These are phyloP conservation scores for Patella pellucida DNA, from an alignment of 2,888 invertebrate genomes.

Conservation along the genomic window DNA sequence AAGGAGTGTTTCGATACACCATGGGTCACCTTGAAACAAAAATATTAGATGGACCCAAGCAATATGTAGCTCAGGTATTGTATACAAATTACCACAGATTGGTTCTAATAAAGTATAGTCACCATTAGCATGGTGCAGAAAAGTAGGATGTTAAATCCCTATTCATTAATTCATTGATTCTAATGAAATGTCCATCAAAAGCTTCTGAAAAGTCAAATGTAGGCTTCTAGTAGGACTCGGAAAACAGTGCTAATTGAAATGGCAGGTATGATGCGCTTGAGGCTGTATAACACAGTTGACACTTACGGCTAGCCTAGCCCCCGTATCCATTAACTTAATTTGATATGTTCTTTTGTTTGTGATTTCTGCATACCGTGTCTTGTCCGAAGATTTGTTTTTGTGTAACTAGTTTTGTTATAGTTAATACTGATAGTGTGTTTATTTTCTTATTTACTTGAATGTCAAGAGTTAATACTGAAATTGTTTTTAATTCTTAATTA, in stretches of 20 bases:
- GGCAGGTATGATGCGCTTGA: too few species aligned
- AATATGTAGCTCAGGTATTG: constrained; percentile 70
- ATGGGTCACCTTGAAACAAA: constrained; percentile 66
- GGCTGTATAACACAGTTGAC: too few species aligned
- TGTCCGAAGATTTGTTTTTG: not conserved
- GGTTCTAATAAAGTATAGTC: not conserved
- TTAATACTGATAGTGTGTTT: not conserved
- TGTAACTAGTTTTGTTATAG: not conserved
- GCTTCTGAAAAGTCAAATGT: too few species aligned
- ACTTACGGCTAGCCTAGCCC: too few species aligned
- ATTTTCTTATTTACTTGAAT: not conserved
- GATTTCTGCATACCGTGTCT: too few species aligned
- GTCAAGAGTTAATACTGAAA: not conserved
- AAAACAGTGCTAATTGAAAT: too few species aligned
- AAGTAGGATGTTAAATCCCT: too few species aligned
- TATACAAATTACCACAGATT: constrained; percentile 1
- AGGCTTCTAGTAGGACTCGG: too few species aligned
- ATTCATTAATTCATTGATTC: not conserved
- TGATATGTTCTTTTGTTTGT: too few species aligned
- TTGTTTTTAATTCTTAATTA: constrained; percentile 11
- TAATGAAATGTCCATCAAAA: not conserved
- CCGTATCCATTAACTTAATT: too few species aligned
- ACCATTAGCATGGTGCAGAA: too few species aligned
- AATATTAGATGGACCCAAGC: constrained; percentile 67
- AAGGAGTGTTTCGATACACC: constrained; percentile 70